These are phyloP conservation scores for Sebastes fasciatus DNA, from an alignment of 2,113 vertebrate genomes.

Conservation along the genomic window DNA sequence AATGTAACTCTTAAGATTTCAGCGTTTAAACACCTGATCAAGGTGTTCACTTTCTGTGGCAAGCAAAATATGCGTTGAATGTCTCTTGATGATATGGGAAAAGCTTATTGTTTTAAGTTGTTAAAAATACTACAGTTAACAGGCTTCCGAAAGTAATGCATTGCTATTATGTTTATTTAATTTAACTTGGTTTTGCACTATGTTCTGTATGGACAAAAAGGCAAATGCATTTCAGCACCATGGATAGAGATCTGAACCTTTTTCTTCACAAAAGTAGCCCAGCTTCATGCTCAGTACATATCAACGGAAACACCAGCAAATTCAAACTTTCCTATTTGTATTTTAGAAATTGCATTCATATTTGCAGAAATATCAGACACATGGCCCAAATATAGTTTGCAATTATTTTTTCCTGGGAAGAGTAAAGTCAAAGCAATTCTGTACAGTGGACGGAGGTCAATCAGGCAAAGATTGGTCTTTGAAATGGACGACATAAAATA, in stretches of 20 bases:
- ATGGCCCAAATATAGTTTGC: neutral
- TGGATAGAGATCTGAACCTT: neutral
- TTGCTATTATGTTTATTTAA: neutral
- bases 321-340: neutral
- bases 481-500: neutral
- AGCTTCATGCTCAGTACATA: neutral
- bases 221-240: neutral
- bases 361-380: neutral
- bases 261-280: too few species aligned
- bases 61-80: neutral
- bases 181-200: neutral
- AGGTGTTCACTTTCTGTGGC: neutral
- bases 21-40: too few species aligned
- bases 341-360: neutral
- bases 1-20: neutral
- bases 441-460: neutral
- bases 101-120: neutral
- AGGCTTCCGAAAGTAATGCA: neutral
- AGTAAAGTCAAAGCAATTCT: too few species aligned
- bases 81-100: neutral
- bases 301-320: neutral
- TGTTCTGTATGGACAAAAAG: neutral
- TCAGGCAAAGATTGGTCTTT: neutral
- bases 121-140: neutral
- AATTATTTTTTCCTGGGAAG: too few species aligned